phyloP scores from a whole-genome alignment of 2,888 invertebrate species.

The Eupithecia pulchellata region DNA sequence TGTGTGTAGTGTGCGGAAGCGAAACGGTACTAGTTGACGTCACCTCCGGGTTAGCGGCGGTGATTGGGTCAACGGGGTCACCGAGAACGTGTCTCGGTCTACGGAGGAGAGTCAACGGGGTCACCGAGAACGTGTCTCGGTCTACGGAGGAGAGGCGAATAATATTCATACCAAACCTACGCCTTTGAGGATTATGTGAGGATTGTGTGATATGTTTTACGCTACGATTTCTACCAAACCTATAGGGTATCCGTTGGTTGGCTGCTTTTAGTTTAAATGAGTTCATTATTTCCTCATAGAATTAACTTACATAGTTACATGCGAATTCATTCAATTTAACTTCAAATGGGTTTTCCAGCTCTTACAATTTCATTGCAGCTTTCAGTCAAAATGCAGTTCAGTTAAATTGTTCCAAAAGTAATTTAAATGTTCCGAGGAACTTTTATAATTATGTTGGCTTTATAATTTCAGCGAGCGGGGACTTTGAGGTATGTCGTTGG shows the following conservation, averaged over 20 bases:
- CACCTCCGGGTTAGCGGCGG: no score
- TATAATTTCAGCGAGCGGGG: background rate
- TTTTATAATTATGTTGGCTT: constrained; percentile 13
- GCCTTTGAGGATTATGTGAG: background rate
- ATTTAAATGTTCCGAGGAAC: constrained; percentile 10
- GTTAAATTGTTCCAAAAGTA: constrained; percentile 9
- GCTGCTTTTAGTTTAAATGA: background rate
- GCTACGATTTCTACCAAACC: background rate
- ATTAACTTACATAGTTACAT: background rate
- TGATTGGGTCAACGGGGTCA: no score
- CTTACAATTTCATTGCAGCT: constrained; percentile 15
- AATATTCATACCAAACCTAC: background rate
- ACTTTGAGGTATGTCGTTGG: background rate
- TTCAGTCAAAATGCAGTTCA: constrained; percentile 14
- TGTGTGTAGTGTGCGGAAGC: no score
- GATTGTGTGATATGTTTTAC: no score
- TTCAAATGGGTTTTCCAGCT: constrained; percentile 8
- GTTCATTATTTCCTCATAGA: background rate
- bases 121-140: no score
- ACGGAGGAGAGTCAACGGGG: no score
- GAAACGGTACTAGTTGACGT: no score
- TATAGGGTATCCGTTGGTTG: background rate
- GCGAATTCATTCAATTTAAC: constrained; percentile 15
- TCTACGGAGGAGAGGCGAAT: no score
- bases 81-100: no score